Percentiles rank a stretch among this genome's conserved stretches.
Conservation (phyloP, 2,888 invertebrate genomes). For the Cybosia mesomella region DNA sequence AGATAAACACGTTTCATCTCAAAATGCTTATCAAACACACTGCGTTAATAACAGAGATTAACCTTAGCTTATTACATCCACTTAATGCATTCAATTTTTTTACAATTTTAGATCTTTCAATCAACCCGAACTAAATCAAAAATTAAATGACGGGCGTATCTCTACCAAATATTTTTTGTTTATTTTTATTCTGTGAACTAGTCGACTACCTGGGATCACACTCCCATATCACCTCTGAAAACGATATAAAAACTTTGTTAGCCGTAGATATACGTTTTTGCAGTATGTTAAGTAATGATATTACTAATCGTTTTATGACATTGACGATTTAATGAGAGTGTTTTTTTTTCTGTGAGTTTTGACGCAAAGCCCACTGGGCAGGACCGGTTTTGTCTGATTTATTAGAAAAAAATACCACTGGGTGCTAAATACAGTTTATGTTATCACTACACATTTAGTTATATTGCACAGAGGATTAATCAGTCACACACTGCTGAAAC, state of each 20-base stretch:
- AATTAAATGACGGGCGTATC: constrained; percentile 57
- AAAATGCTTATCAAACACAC: constrained; percentile 42
- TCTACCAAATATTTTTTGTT: constrained; percentile 50
- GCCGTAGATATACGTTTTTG: constrained; percentile 63
- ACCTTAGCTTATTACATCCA: constrained; percentile 37
- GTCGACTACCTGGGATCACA: constrained; percentile 56
- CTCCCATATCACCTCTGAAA: constrained; percentile 65
- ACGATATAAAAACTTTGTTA: constrained; percentile 80
- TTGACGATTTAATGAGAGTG: constrained; percentile 73
- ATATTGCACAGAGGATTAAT: not conserved
- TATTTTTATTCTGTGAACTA: constrained; percentile 50
- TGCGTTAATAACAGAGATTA: constrained; percentile 46
- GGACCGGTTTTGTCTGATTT: constrained; percentile 33
- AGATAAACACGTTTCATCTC: constrained; percentile 38
- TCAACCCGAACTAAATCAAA: constrained; percentile 59
- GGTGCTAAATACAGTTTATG: constrained; percentile 26
- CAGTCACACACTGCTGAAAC: constrained; percentile 18
- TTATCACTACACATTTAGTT: constrained; percentile 11
- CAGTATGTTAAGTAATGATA: constrained; percentile 62
- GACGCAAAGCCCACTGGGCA: constrained; percentile 40
- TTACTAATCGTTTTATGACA: constrained; percentile 81
- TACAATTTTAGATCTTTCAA: constrained; percentile 62
- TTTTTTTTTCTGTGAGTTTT: constrained; percentile 54
- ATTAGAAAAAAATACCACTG: constrained; percentile 24
- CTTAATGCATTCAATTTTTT: constrained; percentile 43